These are phyloP conservation scores for Eilema sororculum DNA, from an alignment of 2,888 invertebrate genomes.

Conservation along the genomic window DNA sequence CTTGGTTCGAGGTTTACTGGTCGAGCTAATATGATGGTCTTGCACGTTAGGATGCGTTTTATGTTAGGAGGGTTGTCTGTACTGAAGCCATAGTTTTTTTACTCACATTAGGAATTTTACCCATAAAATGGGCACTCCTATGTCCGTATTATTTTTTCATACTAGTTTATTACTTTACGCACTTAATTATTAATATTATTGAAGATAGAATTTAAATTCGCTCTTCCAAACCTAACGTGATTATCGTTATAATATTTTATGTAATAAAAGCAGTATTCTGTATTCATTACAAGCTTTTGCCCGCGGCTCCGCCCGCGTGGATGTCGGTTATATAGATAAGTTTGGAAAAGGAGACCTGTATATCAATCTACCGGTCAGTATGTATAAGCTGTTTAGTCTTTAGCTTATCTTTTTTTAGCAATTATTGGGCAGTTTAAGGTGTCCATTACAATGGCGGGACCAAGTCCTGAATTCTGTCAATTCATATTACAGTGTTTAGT, in stretches of 20 bases:
- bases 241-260: neutral
- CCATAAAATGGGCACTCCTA: neutral
- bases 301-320: too few species aligned
- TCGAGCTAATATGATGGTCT: neutral
- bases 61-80: neutral
- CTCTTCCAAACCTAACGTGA: neutral
- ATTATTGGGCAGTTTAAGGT: too few species aligned
- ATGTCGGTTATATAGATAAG: too few species aligned
- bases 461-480: too few species aligned
- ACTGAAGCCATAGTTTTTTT: neutral
- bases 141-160: neutral
- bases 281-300: too few species aligned
- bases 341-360: too few species aligned
- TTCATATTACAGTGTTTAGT: too few species aligned
- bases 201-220: neutral
- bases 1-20: too few species aligned
- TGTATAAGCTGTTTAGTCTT: neutral
- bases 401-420: neutral
- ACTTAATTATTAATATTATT: too few species aligned
- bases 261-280: neutral
- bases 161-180: neutral
- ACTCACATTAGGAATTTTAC: too few species aligned
- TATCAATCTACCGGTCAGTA: too few species aligned
- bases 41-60: neutral
- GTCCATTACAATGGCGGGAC: too few species aligned